Conservation (phyloP, 2,888 invertebrate genomes). For the Torymus aiolomorphi region DNA sequence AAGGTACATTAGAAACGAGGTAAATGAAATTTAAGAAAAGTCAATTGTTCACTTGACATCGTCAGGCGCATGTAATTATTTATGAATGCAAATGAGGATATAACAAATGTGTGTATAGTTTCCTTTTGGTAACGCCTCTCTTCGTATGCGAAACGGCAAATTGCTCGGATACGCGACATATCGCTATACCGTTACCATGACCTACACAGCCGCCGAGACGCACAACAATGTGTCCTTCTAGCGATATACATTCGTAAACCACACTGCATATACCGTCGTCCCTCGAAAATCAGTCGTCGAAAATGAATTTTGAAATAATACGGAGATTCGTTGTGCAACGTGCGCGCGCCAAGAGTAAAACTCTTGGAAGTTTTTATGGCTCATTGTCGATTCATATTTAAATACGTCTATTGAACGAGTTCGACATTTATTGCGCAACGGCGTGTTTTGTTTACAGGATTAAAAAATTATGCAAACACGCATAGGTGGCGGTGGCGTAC, state of each 20-base stretch:
- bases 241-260: background rate
- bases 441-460: slow-evolving; percentile 27
- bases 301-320: no score
- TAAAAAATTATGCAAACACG: slow-evolving; percentile 8
- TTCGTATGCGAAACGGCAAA: slow-evolving; percentile 48
- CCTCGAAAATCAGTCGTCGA: no score
- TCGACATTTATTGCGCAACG: slow-evolving; percentile 8
- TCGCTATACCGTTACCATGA: slow-evolving; percentile 49
- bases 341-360: slow-evolving; percentile 16
- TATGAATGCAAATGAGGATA: background rate
- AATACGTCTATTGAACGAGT: slow-evolving; percentile 23
- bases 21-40: no score
- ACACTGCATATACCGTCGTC: background rate
- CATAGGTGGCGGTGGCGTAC: no score
- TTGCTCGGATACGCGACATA: slow-evolving; percentile 27
- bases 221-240: slow-evolving; percentile 15
- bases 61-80: background rate
- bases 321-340: background rate
- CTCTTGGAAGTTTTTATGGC: slow-evolving; percentile 15
- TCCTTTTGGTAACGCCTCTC: slow-evolving; percentile 9
- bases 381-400: slow-evolving; percentile 38
- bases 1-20: no score
- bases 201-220: slow-evolving; percentile 26
- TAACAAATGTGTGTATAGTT: slow-evolving; percentile 4
- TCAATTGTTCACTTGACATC: no score